These are phyloP conservation scores for Falco punctatus DNA, from an alignment of 2,113 vertebrate species.

Conservation along the genomic window DNA sequence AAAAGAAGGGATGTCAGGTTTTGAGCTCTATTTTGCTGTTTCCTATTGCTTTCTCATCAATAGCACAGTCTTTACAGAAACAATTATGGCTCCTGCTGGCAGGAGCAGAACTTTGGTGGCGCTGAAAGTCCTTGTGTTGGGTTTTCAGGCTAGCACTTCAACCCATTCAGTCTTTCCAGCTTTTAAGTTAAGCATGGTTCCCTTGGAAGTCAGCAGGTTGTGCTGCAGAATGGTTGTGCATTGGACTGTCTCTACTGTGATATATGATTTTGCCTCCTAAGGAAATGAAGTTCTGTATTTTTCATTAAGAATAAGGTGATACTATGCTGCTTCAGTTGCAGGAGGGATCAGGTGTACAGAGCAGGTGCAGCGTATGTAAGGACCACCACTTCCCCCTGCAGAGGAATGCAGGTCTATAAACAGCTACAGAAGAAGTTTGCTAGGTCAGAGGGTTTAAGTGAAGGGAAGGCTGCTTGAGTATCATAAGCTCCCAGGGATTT, in stretches of 20 bases:
- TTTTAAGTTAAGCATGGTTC: not conserved
- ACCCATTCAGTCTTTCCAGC: not conserved
- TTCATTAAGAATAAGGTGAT: conserved; percentile 70
- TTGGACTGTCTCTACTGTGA: conserved; percentile 33
- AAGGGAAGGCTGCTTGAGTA: not conserved
- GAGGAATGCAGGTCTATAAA: conserved; percentile 59
- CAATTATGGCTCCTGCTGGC: not conserved
- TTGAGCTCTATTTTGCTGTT: not conserved
- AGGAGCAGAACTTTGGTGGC: not conserved
- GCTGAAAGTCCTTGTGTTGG: not conserved
- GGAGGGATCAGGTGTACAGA: conserved; percentile 63
- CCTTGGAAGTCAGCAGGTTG: not conserved
- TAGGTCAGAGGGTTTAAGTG: conserved; percentile 34
- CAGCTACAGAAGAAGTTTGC: conserved; percentile 28
- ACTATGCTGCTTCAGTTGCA: conserved; percentile 24
- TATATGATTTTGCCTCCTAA: conserved; percentile 57
- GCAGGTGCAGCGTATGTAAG: conserved; percentile 48
- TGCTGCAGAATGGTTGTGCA: not conserved
- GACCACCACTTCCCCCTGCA: conserved; percentile 33
- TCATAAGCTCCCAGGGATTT: not conserved
- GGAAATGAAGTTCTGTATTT: conserved; percentile 71
- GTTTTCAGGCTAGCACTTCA: not conserved
- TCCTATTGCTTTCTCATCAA: not conserved
- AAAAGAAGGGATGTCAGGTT: not conserved
- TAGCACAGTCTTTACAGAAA: not conserved